Evolutionary conservation across 2,113 vertebrate genomes (phyloP).

Genomic region (Halcyon senegalensis): DNA sequence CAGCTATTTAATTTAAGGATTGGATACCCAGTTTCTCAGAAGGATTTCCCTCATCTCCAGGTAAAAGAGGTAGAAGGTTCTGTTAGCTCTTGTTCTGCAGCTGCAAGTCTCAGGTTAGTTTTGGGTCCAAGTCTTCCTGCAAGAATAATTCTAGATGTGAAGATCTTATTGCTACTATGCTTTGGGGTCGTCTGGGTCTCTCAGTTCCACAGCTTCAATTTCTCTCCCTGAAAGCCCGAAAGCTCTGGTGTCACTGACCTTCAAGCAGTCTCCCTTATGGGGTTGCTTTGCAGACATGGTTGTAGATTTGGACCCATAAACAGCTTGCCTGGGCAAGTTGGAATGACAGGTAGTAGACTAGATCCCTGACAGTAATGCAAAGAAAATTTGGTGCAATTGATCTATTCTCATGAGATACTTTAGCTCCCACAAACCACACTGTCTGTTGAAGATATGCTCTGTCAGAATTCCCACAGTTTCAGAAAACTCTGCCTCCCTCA

Average conservation of each 20-base stretch:
- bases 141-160: background rate
- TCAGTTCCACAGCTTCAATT: background rate
- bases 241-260: background rate
- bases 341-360: background rate
- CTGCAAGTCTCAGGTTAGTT: background rate
- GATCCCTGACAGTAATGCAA: background rate
- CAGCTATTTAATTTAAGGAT: background rate
- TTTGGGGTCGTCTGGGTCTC: background rate
- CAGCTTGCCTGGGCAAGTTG: background rate
- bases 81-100: background rate
- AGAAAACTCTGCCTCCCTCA: background rate
- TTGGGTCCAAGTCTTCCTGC: background rate
- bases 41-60: background rate
- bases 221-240: background rate
- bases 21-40: background rate
- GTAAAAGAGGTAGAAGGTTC: background rate
- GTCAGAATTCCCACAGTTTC: background rate
- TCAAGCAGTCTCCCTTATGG: background rate
- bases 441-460: background rate
- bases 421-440: background rate
- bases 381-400: background rate
- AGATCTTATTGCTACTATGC: too few species aligned
- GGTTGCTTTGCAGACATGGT: background rate
- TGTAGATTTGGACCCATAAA: background rate
- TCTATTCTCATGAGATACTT: background rate